Evolutionary conservation across 1,140 invertebrate genomes (phyloP).

Genomic region (Belonocnema kinseyi): DNA sequence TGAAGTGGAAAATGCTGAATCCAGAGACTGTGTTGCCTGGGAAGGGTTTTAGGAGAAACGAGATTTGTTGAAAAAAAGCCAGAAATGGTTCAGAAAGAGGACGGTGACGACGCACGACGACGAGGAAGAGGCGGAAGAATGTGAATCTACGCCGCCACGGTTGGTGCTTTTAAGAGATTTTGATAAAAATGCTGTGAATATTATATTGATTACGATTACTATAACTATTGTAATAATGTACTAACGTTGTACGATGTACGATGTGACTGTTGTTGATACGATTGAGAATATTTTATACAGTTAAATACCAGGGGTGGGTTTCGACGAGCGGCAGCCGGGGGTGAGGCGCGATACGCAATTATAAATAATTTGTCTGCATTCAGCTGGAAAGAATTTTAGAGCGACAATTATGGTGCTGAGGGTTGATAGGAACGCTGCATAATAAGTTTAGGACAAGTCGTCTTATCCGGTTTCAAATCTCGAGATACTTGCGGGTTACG

Average conservation of each 20-base stretch:
- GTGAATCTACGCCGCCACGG: constrained; percentile 64
- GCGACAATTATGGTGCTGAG: neutral
- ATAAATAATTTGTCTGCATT: constrained; percentile 13
- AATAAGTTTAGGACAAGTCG: constrained; percentile 14
- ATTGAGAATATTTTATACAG: constrained; percentile 76
- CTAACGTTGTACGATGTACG: constrained; percentile 72
- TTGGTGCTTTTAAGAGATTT: constrained; percentile 75
- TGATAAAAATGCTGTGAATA: constrained; percentile 76
- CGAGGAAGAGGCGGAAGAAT: constrained; percentile 43
- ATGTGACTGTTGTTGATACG: constrained; percentile 75
- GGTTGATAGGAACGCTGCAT: constrained; percentile 14
- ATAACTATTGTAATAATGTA: constrained; percentile 74
- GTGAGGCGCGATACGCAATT: neutral
- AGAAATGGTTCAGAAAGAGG: constrained; percentile 32
- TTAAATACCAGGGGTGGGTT: constrained; percentile 60
- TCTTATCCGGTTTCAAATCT: neutral
- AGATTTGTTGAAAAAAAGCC: neutral
- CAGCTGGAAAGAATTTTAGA: constrained; percentile 2
- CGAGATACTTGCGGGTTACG: constrained; percentile 30
- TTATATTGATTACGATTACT: constrained; percentile 73
- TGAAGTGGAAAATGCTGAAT: neutral
- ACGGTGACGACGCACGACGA: constrained; percentile 34
- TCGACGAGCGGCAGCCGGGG: constrained; percentile 41
- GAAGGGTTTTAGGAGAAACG: constrained; percentile 16
- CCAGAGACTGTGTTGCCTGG: neutral